Percentiles rank a stretch among this genome's conserved stretches.
These are phyloP conservation scores for Periplaneta americana DNA, from an alignment of 1,140 invertebrate species.

Conservation along the genomic window DNA sequence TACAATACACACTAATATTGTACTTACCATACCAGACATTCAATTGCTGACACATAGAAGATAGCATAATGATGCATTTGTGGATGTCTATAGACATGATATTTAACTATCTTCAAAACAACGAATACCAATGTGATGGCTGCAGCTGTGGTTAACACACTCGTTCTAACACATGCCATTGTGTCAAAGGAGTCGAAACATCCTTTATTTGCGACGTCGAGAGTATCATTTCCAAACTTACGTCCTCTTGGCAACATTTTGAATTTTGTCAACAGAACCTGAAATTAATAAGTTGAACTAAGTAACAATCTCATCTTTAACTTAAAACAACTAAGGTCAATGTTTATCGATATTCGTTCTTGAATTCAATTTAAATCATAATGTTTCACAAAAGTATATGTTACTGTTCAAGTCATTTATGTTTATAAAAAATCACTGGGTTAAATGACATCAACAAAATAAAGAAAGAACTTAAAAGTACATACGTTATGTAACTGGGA, in stretches of 20 bases:
- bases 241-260: slow-evolving; percentile 26
- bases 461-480: neutral
- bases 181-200: slow-evolving; percentile 40
- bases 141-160: slow-evolving; percentile 38
- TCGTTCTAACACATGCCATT: slow-evolving; percentile 44
- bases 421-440: neutral
- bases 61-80: slow-evolving; percentile 47
- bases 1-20: neutral
- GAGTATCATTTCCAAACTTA: slow-evolving; percentile 35
- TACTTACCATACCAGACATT: slow-evolving; percentile 43
- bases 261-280: neutral
- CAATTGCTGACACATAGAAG: slow-evolving; percentile 43
- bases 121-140: slow-evolving; percentile 41
- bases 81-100: slow-evolving; percentile 42
- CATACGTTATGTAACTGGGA: neutral
- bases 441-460: neutral
- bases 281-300: neutral
- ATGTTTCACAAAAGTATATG: too few species aligned
- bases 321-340: too few species aligned
- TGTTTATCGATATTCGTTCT: too few species aligned
- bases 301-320: neutral
- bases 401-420: neutral
- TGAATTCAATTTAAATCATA: too few species aligned
- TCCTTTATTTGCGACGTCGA: slow-evolving; percentile 41
- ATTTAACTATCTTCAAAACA: slow-evolving; percentile 39